A percentile compares a stretch with the other conserved stretches of the same genome.
phyloP scores from a whole-genome alignment of 2,888 invertebrate species.

The Pelosia muscerda region DNA sequence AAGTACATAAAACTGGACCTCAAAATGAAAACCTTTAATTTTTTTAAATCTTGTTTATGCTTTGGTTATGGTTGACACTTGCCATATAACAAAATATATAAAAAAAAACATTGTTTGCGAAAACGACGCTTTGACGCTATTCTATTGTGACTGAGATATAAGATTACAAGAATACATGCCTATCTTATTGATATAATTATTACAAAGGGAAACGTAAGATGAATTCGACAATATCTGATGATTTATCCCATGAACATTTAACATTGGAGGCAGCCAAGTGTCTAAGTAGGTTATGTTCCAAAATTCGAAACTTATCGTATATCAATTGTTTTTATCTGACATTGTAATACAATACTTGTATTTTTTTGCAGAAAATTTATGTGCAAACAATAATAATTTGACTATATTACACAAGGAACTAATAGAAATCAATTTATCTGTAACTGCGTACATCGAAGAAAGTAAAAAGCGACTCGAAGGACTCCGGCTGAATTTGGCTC shows the following conservation, averaged over 20 bases:
- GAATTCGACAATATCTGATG: slow-evolving; percentile 80
- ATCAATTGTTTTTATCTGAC: slow-evolving; percentile 68
- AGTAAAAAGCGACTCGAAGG: slow-evolving; percentile 71
- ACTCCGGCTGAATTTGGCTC: slow-evolving; percentile 69
- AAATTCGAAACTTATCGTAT: slow-evolving; percentile 68
- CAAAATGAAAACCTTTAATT: too few species aligned
- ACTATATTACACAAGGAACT: slow-evolving; percentile 73
- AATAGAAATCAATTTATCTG: slow-evolving; percentile 79
- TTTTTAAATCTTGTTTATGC: too few species aligned
- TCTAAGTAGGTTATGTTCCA: slow-evolving; percentile 81
- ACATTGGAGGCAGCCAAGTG: slow-evolving; percentile 74
- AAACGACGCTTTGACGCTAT: slow-evolving; percentile 52
- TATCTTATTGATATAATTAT: slow-evolving; percentile 17
- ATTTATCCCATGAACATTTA: slow-evolving; percentile 75
- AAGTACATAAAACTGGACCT: too few species aligned
- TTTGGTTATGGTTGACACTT: slow-evolving; percentile 31
- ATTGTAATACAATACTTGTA: too few species aligned
- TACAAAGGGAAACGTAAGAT: slow-evolving; percentile 69
- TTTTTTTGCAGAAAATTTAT: slow-evolving; percentile 74
- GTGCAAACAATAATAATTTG: slow-evolving; percentile 70
- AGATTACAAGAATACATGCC: slow-evolving; percentile 4
- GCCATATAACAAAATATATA: not conserved
- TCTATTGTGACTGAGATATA: slow-evolving; percentile 34
- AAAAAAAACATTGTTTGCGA: slow-evolving; percentile 50
- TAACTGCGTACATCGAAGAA: slow-evolving; percentile 79